Percentiles rank a stretch among this genome's conserved stretches.
Evolutionary conservation across 2,888 invertebrate genomes (phyloP).

Genomic region (Gastrophysa polygoni): DNA sequence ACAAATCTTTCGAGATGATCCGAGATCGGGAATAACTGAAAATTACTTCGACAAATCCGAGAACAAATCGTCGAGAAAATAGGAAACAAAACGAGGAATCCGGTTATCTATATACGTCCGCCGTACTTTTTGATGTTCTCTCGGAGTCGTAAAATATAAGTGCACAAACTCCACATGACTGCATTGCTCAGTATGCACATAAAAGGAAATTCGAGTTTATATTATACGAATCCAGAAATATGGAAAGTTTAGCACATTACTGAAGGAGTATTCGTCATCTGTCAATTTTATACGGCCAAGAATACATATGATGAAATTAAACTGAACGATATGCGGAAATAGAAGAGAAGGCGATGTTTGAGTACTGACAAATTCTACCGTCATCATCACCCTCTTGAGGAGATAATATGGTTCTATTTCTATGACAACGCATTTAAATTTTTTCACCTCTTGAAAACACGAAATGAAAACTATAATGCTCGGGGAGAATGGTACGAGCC

Average conservation of each 20-base stretch:
- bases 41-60: conserved; percentile 6
- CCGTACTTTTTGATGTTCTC: background rate
- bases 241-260: background rate
- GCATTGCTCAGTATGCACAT: conserved; percentile 1
- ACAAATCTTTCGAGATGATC: background rate
- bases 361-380: no score
- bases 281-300: background rate
- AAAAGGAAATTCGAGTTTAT: conserved; percentile 2
- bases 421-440: no score
- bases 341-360: no score
- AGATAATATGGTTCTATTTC: no score
- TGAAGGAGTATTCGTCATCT: background rate
- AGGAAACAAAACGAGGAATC: no score
- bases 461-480: no score
- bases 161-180: conserved; percentile 12
- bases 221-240: background rate
- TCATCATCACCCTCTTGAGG: no score
- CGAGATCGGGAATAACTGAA: background rate
- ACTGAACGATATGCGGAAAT: no score
- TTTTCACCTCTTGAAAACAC: no score
- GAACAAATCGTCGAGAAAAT: conserved; percentile 10
- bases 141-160: conserved; percentile 15
- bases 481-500: no score
- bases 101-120: background rate
- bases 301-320: background rate